Evolutionary conservation across 2,888 invertebrate species (phyloP).

Genomic region (Tolmerus cingulatus): DNA sequence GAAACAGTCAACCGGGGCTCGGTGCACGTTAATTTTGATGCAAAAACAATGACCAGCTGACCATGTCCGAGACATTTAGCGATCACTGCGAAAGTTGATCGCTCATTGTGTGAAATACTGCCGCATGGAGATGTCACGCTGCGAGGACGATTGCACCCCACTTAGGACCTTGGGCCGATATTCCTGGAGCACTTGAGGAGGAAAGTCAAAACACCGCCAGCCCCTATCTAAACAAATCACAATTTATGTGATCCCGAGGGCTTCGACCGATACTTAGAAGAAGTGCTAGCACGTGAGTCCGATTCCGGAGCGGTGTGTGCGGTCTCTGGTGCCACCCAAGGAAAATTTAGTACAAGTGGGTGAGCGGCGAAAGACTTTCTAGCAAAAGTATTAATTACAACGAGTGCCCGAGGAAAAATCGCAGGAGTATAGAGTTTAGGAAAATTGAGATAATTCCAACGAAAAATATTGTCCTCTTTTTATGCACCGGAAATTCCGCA

Average conservation of each 20-base stretch:
- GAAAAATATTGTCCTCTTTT: neutral
- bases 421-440: neutral
- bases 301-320: neutral
- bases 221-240: slow-evolving; percentile 25
- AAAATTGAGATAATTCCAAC: neutral
- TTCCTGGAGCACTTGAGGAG: neutral
- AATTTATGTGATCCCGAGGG: slow-evolving; percentile 10
- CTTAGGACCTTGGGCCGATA: neutral
- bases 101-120: slow-evolving; percentile 18
- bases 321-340: neutral
- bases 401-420: neutral
- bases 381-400: neutral
- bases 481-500: neutral
- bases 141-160: neutral
- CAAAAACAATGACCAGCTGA: slow-evolving; percentile 35
- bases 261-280: neutral
- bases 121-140: slow-evolving; percentile 28
- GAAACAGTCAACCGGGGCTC: neutral
- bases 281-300: neutral
- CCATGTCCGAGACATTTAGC: slow-evolving; percentile 32
- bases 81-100: slow-evolving; percentile 20
- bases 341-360: neutral
- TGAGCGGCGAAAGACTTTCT: slow-evolving; percentile 21
- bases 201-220: neutral
- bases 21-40: slow-evolving; percentile 25